phyloP scores from a whole-genome alignment of 2,113 vertebrate species.

The Hypomesus transpacificus region DNA sequence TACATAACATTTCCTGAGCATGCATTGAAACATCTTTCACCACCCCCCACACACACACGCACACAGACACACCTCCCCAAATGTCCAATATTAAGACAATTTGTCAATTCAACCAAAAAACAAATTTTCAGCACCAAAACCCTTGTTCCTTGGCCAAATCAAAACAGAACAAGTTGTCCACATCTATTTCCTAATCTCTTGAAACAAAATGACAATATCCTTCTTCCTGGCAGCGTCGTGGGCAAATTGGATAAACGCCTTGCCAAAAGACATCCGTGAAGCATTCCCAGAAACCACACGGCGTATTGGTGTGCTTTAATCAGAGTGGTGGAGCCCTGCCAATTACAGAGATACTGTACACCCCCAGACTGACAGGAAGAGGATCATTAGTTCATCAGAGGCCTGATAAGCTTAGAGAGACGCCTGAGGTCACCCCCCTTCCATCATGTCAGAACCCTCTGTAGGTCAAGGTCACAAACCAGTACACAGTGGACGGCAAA shows the following conservation, averaged over 20 bases:
- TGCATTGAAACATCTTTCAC: too few relatives aligned
- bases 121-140: not conserved
- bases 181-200: not conserved
- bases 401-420: conserved; percentile 25
- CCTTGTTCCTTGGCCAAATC: not conserved
- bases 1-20: too few relatives aligned
- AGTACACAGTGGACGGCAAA: too few relatives aligned
- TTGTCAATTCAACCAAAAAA: not conserved
- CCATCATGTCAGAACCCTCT: not conserved
- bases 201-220: not conserved
- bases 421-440: conserved; percentile 26
- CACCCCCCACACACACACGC: too few relatives aligned
- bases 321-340: conserved; percentile 23
- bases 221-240: not conserved
- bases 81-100: too few relatives aligned
- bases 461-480: not conserved
- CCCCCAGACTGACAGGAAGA: conserved; percentile 43
- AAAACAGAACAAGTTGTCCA: not conserved
- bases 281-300: conserved; percentile 6
- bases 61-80: too few relatives aligned
- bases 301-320: conserved; percentile 30
- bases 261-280: conserved; percentile 3
- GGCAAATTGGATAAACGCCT: not conserved
- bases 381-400: conserved; percentile 36
- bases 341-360: conserved; percentile 30